Conservation (phyloP, 2,113 vertebrate genomes). For the Callocephalon fimbriatum region DNA sequence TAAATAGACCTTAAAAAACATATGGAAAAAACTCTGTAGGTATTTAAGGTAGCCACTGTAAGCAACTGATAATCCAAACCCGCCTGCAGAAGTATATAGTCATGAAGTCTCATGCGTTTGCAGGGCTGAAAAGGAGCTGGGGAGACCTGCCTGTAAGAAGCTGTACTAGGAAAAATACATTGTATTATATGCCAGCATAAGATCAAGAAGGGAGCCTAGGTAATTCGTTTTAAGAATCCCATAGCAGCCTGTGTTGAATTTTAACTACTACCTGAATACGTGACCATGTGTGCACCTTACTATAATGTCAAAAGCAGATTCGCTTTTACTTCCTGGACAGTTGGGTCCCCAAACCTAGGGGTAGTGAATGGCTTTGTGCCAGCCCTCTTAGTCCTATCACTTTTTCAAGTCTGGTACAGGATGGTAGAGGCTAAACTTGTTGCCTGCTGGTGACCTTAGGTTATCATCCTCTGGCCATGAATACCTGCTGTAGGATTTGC, state of each 20-base stretch:
- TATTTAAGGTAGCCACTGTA: not conserved
- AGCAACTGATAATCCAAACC: not conserved
- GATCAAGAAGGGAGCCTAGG: not conserved
- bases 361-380: not conserved
- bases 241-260: not conserved
- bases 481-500: not conserved
- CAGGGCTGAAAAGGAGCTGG: not conserved
- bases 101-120: not conserved
- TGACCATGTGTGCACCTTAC: not conserved
- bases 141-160: not conserved
- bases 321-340: not conserved
- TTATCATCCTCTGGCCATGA: not conserved
- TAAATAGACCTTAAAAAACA: constrained; percentile 28
- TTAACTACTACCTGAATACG: not conserved
- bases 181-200: not conserved
- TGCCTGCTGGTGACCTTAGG: not conserved
- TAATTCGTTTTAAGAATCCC: not conserved
- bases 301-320: not conserved
- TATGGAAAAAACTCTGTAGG: not conserved
- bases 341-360: not conserved
- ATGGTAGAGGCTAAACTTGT: not conserved
- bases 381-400: not conserved
- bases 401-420: not conserved
- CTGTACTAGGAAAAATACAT: not conserved
- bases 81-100: not conserved